A percentile compares a stretch with the other conserved stretches of the same genome.
These are phyloP conservation scores for Micromussa lordhowensis DNA, from an alignment of 92 coral and sea anemone species.

Conservation along the genomic window DNA sequence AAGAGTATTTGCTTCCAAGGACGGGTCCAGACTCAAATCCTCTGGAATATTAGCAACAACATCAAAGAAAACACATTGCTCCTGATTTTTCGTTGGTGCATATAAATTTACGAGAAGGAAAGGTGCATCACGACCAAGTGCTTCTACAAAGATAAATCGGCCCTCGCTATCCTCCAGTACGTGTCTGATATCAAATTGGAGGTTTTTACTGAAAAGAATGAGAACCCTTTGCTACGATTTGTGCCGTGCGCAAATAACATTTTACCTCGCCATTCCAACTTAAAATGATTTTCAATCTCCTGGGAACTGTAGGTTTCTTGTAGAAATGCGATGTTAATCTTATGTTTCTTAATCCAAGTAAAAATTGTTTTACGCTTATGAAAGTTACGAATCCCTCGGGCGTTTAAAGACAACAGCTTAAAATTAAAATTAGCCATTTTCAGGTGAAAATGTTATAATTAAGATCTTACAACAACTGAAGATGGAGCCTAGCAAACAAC, in stretches of 20 bases:
- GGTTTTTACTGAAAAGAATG: neutral
- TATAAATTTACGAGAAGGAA: constrained; percentile 25
- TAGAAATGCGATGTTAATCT: constrained; percentile 28
- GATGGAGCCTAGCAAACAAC: too few relatives aligned
- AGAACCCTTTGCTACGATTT: constrained; percentile 48
- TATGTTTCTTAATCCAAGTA: too few relatives aligned
- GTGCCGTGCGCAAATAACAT: too few relatives aligned
- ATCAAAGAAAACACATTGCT: too few relatives aligned
- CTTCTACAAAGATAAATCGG: constrained; percentile 35
- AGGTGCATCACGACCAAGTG: constrained; percentile 11
- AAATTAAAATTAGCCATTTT: too few relatives aligned
- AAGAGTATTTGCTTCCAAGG: too few relatives aligned
- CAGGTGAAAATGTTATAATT: too few relatives aligned
- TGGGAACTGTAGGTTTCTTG: constrained; percentile 61
- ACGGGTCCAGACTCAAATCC: neutral
- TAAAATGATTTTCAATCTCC: constrained; percentile 42
- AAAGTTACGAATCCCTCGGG: too few relatives aligned
- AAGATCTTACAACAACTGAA: too few relatives aligned
- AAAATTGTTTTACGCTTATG: too few relatives aligned
- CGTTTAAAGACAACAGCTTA: too few relatives aligned
- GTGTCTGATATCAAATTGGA: too few relatives aligned
- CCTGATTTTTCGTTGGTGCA: constrained; percentile 23
- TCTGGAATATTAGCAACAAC: neutral
- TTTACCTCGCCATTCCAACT: constrained; percentile 53
- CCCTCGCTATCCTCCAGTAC: constrained; percentile 15